Evolutionary conservation across 2,888 invertebrate genomes (phyloP).

Genomic region (Sicus ferrugineus): DNA sequence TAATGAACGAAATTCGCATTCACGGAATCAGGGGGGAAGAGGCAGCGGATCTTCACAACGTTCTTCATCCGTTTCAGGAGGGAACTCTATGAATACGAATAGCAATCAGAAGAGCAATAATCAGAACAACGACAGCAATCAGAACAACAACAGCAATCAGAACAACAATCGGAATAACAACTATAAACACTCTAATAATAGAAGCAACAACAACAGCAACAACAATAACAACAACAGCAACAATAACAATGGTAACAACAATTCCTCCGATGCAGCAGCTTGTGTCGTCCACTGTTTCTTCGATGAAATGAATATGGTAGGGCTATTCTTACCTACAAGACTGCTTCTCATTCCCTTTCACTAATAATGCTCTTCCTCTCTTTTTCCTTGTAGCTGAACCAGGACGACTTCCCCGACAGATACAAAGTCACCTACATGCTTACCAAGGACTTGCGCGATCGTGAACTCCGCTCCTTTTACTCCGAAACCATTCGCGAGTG

Average conservation of each 20-base stretch:
- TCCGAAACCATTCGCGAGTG: slow-evolving; percentile 77
- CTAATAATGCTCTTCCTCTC: not conserved
- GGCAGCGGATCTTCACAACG: slow-evolving; percentile 11
- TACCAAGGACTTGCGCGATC: slow-evolving; percentile 70
- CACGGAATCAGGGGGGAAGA: no score
- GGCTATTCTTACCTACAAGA: slow-evolving; percentile 35
- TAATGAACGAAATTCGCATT: slow-evolving; percentile 21
- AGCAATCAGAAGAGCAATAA: slow-evolving; percentile 36
- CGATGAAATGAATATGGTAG: slow-evolving; percentile 74
- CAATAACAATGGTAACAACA: slow-evolving; percentile 40
- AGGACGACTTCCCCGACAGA: slow-evolving; percentile 69
- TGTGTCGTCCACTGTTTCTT: slow-evolving; percentile 77
- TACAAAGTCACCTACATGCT: slow-evolving; percentile 71
- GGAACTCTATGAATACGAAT: slow-evolving; percentile 5
- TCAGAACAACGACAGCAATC: slow-evolving; percentile 39
- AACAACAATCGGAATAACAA: slow-evolving; percentile 40
- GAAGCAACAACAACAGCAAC: slow-evolving; percentile 30
- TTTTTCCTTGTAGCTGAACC: slow-evolving; percentile 51
- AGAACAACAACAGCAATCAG: slow-evolving; percentile 32
- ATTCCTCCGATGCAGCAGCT: slow-evolving; percentile 49
- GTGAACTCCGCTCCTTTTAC: slow-evolving; percentile 73
- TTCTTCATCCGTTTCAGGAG: not conserved
- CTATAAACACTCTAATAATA: slow-evolving; percentile 32
- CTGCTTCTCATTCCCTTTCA: not conserved
- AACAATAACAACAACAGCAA: slow-evolving; percentile 40